These are phyloP conservation scores for Sus cebifrons DNA, from an alignment of 2,797 vertebrate species.

Conservation along the genomic window DNA sequence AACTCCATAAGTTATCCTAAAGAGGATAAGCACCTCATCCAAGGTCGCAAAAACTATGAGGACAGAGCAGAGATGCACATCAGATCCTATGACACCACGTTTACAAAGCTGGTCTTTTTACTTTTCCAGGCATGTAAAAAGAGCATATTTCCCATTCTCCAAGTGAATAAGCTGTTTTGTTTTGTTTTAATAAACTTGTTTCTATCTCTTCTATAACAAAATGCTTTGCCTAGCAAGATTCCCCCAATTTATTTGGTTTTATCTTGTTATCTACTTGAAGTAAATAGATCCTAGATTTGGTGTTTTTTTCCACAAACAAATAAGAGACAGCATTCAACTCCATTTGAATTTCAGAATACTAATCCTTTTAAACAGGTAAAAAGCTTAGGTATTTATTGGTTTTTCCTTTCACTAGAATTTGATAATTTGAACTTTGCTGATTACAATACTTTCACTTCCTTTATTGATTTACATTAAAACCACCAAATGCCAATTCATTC, in stretches of 20 bases:
- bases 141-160: neutral
- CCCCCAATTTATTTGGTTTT: neutral
- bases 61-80: neutral
- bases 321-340: neutral
- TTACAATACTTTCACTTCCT: neutral
- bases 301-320: neutral
- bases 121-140: neutral
- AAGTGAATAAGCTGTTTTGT: neutral
- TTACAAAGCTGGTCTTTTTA: neutral
- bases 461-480: constrained; percentile 40
- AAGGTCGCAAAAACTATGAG: neutral
- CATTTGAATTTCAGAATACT: constrained; percentile 12
- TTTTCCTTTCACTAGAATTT: constrained; percentile 11
- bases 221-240: neutral
- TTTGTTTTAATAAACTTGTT: constrained; percentile 7
- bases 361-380: neutral
- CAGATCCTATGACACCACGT: neutral
- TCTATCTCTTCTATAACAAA: neutral
- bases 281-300: neutral
- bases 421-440: constrained; percentile 18
- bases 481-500: neutral
- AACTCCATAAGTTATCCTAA: neutral
- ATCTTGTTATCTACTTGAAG: neutral
- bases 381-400: neutral
- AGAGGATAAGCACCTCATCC: neutral